Base-by-base conservation (phyloP, 2,888 invertebrate genomes). In the Conops quadrifasciatus region DNA sequence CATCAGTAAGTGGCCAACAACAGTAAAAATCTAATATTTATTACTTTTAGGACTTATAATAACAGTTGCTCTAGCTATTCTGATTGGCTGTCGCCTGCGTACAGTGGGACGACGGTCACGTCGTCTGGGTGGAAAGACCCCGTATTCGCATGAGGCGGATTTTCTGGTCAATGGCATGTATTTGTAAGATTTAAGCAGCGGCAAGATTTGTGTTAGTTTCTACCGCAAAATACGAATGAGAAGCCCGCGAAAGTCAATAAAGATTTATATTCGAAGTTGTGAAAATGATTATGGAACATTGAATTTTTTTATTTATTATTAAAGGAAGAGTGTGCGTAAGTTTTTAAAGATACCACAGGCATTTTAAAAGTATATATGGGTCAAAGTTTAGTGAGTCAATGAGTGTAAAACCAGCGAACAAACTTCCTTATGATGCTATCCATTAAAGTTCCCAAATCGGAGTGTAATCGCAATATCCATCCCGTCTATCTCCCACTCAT, bases 91-190 rank as follows among this genome's bases (percentile, higher is more conserved):
- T 83, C 89, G 96, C 67, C 88, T 95, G 84, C 89, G 94, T 77
- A 92, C 93, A 72, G 92, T 95, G 21, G 81, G 84, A 5, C 89
- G 94, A 77, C 88, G 93, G 70, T 89, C 94, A 73, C 88, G 92
- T 75, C 90, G 93, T 78, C 67, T 83, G 74, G 92, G 93, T 63
- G 92, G 93, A 72, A 92, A 94, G 85, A 90, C 92, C 65, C 90
- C 92, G 21, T 93, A 93, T 82, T 93, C 95, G 45, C 95, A 96
- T 85, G 97, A 97, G 87, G 96, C 97, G 0, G 97, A 97, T 88
- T 97, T 97, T 87, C 89, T 98, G 80, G 97, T 98, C 79, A 97
- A 98, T 87, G 97, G 97, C 81, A 97, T 98, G 97, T 98, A 97
- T 87, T 91, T 97, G 70, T 84, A 82, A 80, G 71, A 11, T 16